A percentile compares a stretch with the other conserved stretches of the same genome.
These are phyloP conservation scores for Drosophila punjabiensis DNA, from an alignment of 1,140 invertebrate species.

Conservation along the genomic window DNA sequence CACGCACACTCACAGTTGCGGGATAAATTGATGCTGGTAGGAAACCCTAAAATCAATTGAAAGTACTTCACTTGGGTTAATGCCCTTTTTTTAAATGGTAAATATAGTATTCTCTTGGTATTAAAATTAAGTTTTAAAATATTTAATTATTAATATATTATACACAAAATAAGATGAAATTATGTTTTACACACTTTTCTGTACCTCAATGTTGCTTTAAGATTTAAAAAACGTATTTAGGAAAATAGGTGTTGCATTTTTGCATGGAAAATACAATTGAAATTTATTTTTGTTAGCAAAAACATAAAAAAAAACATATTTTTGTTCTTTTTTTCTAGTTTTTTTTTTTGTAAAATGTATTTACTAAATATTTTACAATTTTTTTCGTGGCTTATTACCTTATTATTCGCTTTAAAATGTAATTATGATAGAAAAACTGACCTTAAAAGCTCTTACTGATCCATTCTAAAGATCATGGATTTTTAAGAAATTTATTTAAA, in stretches of 20 bases:
- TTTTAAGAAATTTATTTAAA: not conserved
- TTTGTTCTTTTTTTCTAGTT: not conserved
- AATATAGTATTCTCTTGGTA: not conserved
- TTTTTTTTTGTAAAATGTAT: not conserved
- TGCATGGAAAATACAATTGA: not conserved
- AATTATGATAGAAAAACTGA: not conserved
- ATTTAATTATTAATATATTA: not conserved
- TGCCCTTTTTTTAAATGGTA: slow-evolving; percentile 9
- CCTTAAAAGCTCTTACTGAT: not conserved
- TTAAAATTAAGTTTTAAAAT: not conserved
- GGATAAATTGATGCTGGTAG: slow-evolving; percentile 43
- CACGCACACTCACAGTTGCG: slow-evolving; percentile 2
- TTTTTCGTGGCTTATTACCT: no score
- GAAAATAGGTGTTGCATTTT: not conserved
- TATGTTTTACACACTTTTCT: not conserved
- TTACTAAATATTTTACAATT: not conserved
- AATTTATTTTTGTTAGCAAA: not conserved
- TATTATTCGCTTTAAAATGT: not conserved
- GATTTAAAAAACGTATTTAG: not conserved
- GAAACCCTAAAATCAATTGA: slow-evolving; percentile 31
- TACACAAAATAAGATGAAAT: not conserved
- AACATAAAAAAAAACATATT: no score
- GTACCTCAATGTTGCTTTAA: not conserved
- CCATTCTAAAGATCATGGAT: not conserved
- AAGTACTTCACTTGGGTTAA: slow-evolving; percentile 18